Base-by-base conservation (phyloP, 2,113 vertebrate species). In the Daphoenositta chrysoptera region DNA sequence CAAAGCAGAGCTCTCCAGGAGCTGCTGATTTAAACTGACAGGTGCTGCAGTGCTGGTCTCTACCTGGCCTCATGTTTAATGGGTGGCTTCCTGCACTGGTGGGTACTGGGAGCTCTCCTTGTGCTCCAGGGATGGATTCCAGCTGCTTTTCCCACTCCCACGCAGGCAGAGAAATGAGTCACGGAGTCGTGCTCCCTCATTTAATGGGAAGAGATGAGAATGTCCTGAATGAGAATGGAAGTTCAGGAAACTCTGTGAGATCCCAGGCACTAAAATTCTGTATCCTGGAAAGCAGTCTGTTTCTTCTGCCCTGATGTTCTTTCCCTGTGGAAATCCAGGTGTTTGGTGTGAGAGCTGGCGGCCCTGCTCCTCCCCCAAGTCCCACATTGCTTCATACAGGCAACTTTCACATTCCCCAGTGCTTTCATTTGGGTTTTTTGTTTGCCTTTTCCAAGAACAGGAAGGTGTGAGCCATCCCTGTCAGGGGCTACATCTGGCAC, bases 81-180 rank as follows among this genome's bases (percentile, higher is more conserved):
- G 24, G 53, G 12, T 15, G 79, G n/a, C 37, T 83, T 77, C 72
- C 82, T 48, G 72, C 61, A 8, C 75, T 77, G 88, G n/a, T 20
- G 5, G 50, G 80, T 22, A 1, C 54, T 57, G 68, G 69, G 51
- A 57, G 7, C 40, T 70, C 66, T 81, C 47, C 68, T 23, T 26
- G 35, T 50, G 47, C 83, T 92, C 65, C 53, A 3, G 11, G 40
- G 77, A 79, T 84, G 87, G 77, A 78, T 95, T 91, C 70, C 94
- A 95, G 94, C 94, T 96, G 92, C n/a, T 93, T 93, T 90, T 93
- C 95, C 92, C 82, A 88, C 92, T 94, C 95, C 92, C 83, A 93
- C 33, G 0, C 71, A 33, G 82, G 88, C 42, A 7, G 63, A 80
- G 69, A 53, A 63, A 56, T 56, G 85, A 94, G 76, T 95, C 93